A percentile compares a stretch with the other conserved stretches of the same genome.
Evolutionary conservation across 2,888 invertebrate genomes (phyloP).

Genomic region (Yponomeuta cagnagella): DNA sequence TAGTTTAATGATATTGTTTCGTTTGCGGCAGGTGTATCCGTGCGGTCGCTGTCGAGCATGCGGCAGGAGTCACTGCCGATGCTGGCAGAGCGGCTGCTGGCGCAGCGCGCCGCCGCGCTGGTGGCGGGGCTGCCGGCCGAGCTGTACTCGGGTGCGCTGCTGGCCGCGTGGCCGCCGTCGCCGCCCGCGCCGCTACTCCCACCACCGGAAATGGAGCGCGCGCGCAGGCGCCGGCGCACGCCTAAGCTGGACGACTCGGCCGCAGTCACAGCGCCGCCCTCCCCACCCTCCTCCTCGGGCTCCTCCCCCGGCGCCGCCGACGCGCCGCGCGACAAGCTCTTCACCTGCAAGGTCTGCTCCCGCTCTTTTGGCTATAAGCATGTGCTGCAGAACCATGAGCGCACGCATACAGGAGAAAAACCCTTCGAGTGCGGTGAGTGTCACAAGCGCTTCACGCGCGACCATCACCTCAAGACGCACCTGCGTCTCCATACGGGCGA

Average conservation of each 20-base stretch:
- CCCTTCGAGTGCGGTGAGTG: constrained; percentile 95
- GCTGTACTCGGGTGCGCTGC: constrained; percentile 78
- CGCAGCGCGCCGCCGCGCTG: constrained; percentile 66
- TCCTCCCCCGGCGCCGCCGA: constrained; percentile 68
- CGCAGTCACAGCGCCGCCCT: constrained; percentile 42
- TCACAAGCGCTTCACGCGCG: constrained; percentile 93
- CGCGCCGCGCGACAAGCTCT: constrained; percentile 84
- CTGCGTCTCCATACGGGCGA: constrained; percentile 95
- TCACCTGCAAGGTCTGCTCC: constrained; percentile 91
- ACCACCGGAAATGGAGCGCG: constrained; percentile 57
- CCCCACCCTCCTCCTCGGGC: constrained; percentile 67
- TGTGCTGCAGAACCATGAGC: constrained; percentile 94
- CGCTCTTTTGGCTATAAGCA: constrained; percentile 96
- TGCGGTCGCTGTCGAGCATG: constrained; percentile 67
- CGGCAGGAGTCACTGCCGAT: constrained; percentile 68
- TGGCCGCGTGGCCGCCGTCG: constrained; percentile 74
- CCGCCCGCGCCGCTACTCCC: constrained; percentile 75
- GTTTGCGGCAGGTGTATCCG: constrained; percentile 62
- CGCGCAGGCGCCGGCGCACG: constrained; percentile 65
- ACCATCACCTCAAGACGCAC: constrained; percentile 95
- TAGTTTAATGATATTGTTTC: constrained; percentile 1
- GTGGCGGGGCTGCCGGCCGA: constrained; percentile 77
- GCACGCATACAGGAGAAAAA: constrained; percentile 96
- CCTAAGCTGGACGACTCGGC: constrained; percentile 49
- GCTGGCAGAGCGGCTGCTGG: constrained; percentile 72